Percentiles rank a stretch among this genome's conserved stretches.
These are phyloP conservation scores for Parasteatoda tepidariorum DNA, from an alignment of 1,140 invertebrate genomes.

Conservation along the genomic window DNA sequence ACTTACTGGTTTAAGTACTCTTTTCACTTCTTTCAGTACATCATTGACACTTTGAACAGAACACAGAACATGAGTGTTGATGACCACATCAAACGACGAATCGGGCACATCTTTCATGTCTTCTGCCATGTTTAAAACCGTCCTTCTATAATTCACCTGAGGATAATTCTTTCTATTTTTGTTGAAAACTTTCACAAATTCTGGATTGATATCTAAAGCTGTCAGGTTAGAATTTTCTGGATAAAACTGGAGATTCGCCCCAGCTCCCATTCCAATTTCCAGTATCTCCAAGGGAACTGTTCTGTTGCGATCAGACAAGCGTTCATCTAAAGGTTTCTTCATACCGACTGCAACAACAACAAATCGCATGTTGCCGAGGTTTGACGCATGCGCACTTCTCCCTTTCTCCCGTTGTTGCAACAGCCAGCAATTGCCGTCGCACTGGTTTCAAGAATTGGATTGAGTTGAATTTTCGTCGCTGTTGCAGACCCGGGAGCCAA, in stretches of 20 bases:
- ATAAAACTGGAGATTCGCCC: slow-evolving; percentile 48
- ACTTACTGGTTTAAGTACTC: slow-evolving; percentile 63
- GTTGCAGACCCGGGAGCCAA: no score
- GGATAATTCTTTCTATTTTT: slow-evolving; percentile 51
- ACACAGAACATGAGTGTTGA: slow-evolving; percentile 66
- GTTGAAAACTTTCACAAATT: slow-evolving; percentile 27
- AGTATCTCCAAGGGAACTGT: not conserved
- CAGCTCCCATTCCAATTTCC: slow-evolving; percentile 59
- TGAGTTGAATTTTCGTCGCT: no score
- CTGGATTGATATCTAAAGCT: slow-evolving; percentile 20
- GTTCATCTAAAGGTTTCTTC: not conserved
- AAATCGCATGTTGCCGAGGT: no score
- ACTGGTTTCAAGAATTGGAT: no score
- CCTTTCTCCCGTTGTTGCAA: no score
- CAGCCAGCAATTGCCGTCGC: no score
- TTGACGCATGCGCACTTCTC: no score
- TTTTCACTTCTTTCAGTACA: slow-evolving; percentile 65
- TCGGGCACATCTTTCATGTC: slow-evolving; percentile 63
- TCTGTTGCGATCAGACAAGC: not conserved
- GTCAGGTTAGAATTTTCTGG: slow-evolving; percentile 38
- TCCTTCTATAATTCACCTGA: slow-evolving; percentile 59
- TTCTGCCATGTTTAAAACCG: slow-evolving; percentile 64
- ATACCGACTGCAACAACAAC: no score
- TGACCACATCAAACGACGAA: slow-evolving; percentile 65
- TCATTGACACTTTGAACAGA: slow-evolving; percentile 63